Percentiles rank a stretch among this genome's conserved stretches.
phyloP scores from a whole-genome alignment of 2,888 invertebrate species.

The Synanthedon andrenaeformis region DNA sequence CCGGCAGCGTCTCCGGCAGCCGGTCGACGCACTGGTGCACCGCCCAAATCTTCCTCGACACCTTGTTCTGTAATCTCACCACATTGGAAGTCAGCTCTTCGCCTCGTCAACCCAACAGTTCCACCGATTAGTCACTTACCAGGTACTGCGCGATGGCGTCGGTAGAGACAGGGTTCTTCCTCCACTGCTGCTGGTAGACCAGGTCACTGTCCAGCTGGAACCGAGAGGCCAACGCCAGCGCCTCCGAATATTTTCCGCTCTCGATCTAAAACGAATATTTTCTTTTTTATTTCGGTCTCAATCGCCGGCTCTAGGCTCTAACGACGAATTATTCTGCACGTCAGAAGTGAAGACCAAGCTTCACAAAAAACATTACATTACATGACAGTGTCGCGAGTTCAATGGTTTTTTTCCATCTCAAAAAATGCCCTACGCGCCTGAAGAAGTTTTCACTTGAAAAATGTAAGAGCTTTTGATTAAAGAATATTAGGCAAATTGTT shows the following conservation, averaged over 20 bases:
- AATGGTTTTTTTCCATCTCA: too few relatives aligned
- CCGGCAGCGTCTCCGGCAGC: slow-evolving; percentile 78
- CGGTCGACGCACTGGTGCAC: slow-evolving; percentile 83
- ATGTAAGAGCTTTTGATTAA: too few relatives aligned
- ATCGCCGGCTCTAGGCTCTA: too few relatives aligned
- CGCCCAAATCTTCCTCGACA: slow-evolving; percentile 82
- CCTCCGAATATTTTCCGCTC: slow-evolving; percentile 79
- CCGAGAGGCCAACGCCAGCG: slow-evolving; percentile 75
- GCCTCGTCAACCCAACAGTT: not conserved
- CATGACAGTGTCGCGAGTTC: too few relatives aligned
- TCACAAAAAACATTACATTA: too few relatives aligned
- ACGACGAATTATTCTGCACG: too few relatives aligned
- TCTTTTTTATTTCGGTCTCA: not conserved
- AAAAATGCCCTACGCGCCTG: too few relatives aligned
- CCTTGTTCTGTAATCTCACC: slow-evolving; percentile 71
- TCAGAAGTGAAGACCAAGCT: too few relatives aligned
- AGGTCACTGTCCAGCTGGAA: slow-evolving; percentile 81
- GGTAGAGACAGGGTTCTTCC: slow-evolving; percentile 76
- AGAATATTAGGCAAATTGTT: too few relatives aligned
- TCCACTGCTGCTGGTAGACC: slow-evolving; percentile 85
- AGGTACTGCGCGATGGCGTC: slow-evolving; percentile 81
- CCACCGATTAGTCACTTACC: slow-evolving; percentile 31
- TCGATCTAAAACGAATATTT: slow-evolving; percentile 57
- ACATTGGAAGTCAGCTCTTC: not conserved
- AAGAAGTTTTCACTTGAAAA: too few relatives aligned